A percentile compares a stretch with the other conserved stretches of the same genome.
These are phyloP conservation scores for Trissolcus japonicus DNA, from an alignment of 2,888 invertebrate genomes.

Conservation along the genomic window DNA sequence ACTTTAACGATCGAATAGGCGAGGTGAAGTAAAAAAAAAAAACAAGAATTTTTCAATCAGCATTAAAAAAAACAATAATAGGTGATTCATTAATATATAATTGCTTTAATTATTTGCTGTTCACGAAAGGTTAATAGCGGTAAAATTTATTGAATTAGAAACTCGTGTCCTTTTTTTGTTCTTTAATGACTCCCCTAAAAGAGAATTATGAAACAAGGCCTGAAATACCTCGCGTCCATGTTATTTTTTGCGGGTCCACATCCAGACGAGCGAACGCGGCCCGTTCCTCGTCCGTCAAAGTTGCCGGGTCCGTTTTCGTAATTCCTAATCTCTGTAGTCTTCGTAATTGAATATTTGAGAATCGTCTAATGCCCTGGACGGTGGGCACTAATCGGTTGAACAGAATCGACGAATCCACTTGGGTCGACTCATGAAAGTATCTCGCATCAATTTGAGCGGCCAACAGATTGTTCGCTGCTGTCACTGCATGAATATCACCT, in stretches of 20 bases:
- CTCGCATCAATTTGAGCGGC: slow-evolving; percentile 96
- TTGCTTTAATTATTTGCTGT: too few relatives aligned
- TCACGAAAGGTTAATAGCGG: too few relatives aligned
- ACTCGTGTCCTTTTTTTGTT: background rate
- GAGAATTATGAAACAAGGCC: slow-evolving; percentile 18
- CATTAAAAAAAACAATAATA: background rate
- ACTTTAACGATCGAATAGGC: background rate
- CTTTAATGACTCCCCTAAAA: background rate
- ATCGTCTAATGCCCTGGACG: slow-evolving; percentile 35
- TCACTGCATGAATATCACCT: slow-evolving; percentile 98
- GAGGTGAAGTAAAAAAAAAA: background rate
- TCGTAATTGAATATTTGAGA: slow-evolving; percentile 44
- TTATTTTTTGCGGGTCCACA: slow-evolving; percentile 88
- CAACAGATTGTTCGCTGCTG: slow-evolving; percentile 97
- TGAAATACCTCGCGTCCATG: slow-evolving; percentile 91
- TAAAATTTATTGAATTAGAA: too few relatives aligned
- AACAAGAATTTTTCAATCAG: background rate
- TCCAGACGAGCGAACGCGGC: slow-evolving; percentile 78
- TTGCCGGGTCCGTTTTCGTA: slow-evolving; percentile 38
- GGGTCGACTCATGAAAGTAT: slow-evolving; percentile 97
- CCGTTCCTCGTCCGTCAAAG: slow-evolving; percentile 82
- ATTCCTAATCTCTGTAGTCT: slow-evolving; percentile 43
- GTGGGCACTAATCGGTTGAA: slow-evolving; percentile 46
- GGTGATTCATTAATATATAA: background rate
- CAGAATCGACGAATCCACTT: slow-evolving; percentile 83